Conservation (phyloP, 1,140 invertebrate species). For the Thaumatotibia leucotreta region DNA sequence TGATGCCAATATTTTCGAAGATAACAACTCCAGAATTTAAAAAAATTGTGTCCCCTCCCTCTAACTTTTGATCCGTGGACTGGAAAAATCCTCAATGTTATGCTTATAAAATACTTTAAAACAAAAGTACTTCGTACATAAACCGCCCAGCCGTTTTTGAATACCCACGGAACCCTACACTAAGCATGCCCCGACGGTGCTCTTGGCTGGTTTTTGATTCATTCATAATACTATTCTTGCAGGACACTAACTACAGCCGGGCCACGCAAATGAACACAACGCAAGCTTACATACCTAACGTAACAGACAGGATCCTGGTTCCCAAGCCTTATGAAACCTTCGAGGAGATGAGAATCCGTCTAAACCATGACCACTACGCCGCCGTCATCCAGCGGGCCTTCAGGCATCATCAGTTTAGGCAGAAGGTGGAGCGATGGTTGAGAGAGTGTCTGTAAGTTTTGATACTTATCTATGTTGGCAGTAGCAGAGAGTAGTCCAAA, state of each 20-base stretch:
- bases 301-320: slow-evolving; percentile 76
- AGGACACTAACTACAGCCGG: slow-evolving; percentile 71
- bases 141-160: too few relatives aligned
- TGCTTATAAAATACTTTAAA: too few relatives aligned
- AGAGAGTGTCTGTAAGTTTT: slow-evolving; percentile 57
- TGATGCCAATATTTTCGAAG: too few relatives aligned
- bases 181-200: too few relatives aligned
- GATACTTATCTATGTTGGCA: neutral
- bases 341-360: slow-evolving; percentile 68
- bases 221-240: slow-evolving; percentile 25
- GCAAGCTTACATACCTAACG: slow-evolving; percentile 77
- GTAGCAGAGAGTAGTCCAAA: too few relatives aligned
- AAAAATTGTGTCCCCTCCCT: too few relatives aligned
- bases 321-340: slow-evolving; percentile 77
- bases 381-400: slow-evolving; percentile 79
- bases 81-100: too few relatives aligned
- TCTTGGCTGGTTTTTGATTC: too few relatives aligned
- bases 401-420: slow-evolving; percentile 69
- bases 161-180: too few relatives aligned
- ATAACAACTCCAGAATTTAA: too few relatives aligned
- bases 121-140: too few relatives aligned
- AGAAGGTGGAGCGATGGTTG: slow-evolving; percentile 69
- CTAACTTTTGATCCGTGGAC: too few relatives aligned
- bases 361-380: slow-evolving; percentile 76
- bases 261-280: slow-evolving; percentile 77